Conservation (phyloP, 2,888 invertebrate genomes). For the Stenichneumon culpator region DNA sequence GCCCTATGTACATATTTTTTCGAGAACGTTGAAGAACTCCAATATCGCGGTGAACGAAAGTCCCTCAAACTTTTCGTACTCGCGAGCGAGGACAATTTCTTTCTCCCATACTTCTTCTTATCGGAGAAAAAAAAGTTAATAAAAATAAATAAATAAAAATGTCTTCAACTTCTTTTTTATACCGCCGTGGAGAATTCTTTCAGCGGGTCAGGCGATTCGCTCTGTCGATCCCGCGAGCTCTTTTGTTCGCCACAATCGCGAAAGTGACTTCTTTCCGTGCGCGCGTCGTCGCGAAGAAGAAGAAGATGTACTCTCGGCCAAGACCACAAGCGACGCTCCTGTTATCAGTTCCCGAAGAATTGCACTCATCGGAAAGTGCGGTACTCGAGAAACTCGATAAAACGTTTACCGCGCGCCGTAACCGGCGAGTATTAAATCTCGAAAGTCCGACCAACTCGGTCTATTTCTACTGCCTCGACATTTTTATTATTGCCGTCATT, state of each 20-base stretch:
- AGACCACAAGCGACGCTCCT: constrained; percentile 6
- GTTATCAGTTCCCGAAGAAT: constrained; percentile 10
- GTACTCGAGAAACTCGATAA: constrained; percentile 13
- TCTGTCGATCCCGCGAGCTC: background rate
- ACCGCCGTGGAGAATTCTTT: background rate
- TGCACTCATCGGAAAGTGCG: constrained; percentile 6
- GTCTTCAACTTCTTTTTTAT: background rate
- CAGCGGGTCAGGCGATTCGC: background rate
- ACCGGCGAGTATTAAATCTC: constrained; percentile 2
- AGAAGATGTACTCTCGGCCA: background rate
- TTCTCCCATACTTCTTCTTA: background rate
- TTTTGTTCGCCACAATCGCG: background rate
- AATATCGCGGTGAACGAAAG: no score
- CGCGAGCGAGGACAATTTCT: background rate
- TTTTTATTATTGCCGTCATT: background rate
- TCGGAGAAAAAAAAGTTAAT: background rate
- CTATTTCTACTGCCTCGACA: background rate
- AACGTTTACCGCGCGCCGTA: background rate
- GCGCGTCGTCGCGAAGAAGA: background rate
- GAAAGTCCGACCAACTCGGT: background rate
- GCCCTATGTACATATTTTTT: no score
- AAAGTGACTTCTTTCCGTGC: background rate
- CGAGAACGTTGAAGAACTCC: no score
- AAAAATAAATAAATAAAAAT: background rate
- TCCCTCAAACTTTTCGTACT: no score